These are phyloP conservation scores for Paracentrotus lividus DNA, from an alignment of 53 echinoderm and acorn worm species.

Conservation along the genomic window DNA sequence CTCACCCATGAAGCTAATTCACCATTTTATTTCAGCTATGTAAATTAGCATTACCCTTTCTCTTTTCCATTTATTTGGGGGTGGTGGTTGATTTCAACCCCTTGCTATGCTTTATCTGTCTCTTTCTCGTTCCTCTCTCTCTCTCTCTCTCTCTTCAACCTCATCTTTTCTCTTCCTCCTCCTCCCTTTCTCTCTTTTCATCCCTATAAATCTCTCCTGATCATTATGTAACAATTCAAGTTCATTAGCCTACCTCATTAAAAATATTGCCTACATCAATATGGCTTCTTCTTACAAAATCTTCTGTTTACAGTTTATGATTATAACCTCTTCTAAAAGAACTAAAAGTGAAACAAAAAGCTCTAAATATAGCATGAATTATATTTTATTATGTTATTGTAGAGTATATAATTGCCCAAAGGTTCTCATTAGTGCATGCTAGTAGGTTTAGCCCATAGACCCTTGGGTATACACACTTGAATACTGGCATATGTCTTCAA, in stretches of 20 bases:
- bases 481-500: too few relatives aligned
- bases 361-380: too few relatives aligned
- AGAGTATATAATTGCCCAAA: not conserved
- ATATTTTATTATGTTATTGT: too few relatives aligned
- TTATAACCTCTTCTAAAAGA: too few relatives aligned
- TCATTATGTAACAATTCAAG: not conserved
- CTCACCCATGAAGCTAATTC: too few relatives aligned
- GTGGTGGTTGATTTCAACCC: too few relatives aligned
- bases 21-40: too few relatives aligned
- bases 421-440: slow-evolving; percentile 7
- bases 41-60: too few relatives aligned
- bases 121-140: not conserved
- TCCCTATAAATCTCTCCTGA: not conserved
- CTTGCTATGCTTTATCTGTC: not conserved
- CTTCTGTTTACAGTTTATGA: not conserved
- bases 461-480: not conserved
- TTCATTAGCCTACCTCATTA: slow-evolving; percentile 41
- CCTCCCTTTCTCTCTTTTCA: not conserved
- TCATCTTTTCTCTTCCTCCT: not conserved
- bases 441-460: not conserved
- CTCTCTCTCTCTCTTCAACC: too few relatives aligned
- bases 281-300: not conserved
- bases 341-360: too few relatives aligned
- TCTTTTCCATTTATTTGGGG: too few relatives aligned
- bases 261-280: not conserved